These are phyloP conservation scores for Bradypodion ventrale DNA, from an alignment of 2,797 vertebrate genomes.

Conservation along the genomic window DNA sequence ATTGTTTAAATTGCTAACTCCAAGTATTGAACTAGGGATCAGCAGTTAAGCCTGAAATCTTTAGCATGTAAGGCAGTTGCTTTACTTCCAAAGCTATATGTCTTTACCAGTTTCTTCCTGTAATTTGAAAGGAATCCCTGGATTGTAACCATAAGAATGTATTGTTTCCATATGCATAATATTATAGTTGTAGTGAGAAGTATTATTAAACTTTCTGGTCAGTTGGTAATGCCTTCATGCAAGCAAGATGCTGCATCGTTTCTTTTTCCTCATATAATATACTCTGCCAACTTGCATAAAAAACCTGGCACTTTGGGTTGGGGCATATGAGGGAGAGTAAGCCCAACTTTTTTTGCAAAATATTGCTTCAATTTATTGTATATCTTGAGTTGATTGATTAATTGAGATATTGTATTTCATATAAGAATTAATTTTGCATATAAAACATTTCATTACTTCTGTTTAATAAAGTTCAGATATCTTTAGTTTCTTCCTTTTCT, in stretches of 20 bases:
- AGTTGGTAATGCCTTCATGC: neutral
- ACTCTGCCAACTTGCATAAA: neutral
- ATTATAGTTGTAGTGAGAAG: neutral
- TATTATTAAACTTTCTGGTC: neutral
- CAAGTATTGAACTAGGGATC: neutral
- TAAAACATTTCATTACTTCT: neutral
- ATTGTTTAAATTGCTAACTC: neutral
- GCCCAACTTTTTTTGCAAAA: neutral
- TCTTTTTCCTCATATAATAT: neutral
- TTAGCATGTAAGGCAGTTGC: neutral
- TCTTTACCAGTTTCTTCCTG: neutral
- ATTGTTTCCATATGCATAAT: neutral
- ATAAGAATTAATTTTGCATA: neutral
- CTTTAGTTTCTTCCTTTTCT: neutral
- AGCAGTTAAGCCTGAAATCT: neutral
- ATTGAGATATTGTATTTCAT: neutral
- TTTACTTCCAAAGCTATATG: neutral
- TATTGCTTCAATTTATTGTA: neutral
- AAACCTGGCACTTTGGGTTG: too few species aligned
- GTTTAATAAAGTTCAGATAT: neutral
- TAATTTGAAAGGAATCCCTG: neutral
- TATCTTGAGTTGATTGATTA: constrained; percentile 6
- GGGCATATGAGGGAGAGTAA: neutral
- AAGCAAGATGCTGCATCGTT: neutral
- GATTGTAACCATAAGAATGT: neutral